phyloP scores from a whole-genome alignment of 2,888 invertebrate genomes.

The Atrina japonica region DNA sequence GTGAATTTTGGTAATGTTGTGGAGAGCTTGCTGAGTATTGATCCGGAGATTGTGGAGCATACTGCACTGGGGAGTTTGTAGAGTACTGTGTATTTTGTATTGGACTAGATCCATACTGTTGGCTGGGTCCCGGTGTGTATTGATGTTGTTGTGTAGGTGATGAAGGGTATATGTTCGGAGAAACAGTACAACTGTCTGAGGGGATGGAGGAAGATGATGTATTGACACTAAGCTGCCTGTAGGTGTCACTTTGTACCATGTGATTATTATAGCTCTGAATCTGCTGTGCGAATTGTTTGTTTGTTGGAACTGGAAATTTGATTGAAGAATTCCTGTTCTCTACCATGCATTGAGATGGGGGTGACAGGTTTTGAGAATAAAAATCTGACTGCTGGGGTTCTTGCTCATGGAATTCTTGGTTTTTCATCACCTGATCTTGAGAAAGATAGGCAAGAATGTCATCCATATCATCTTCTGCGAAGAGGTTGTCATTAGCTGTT shows the following conservation, averaged over 20 bases:
- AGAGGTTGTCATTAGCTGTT: conserved; percentile 9
- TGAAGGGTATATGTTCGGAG: conserved; percentile 5
- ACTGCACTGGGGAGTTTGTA: neutral
- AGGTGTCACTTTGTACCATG: conserved; percentile 20
- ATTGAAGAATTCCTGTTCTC: conserved; percentile 8
- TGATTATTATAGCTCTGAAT: conserved; percentile 17
- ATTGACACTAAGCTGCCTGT: conserved; percentile 21
- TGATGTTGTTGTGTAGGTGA: neutral
- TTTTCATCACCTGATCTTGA: conserved; percentile 18
- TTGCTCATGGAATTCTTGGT: neutral
- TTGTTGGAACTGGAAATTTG: conserved; percentile 22
- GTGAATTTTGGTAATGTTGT: conserved; percentile 11
- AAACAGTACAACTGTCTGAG: neutral
- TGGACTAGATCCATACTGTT: conserved; percentile 1
- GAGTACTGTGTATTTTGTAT: neutral
- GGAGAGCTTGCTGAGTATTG: conserved; percentile 10
- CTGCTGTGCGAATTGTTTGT: conserved; percentile 31
- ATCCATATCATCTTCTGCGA: conserved; percentile 61
- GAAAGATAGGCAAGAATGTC: conserved; percentile 52
- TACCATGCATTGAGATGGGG: conserved; percentile 6
- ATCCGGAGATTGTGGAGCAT: conserved; percentile 7
- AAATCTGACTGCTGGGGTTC: conserved; percentile 1
- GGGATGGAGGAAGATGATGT: conserved; percentile 8
- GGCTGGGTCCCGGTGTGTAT: neutral
- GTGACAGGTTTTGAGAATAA: neutral